phyloP scores from a whole-genome alignment of 1,140 invertebrate species.

The Ceratosolen fusciceps region DNA sequence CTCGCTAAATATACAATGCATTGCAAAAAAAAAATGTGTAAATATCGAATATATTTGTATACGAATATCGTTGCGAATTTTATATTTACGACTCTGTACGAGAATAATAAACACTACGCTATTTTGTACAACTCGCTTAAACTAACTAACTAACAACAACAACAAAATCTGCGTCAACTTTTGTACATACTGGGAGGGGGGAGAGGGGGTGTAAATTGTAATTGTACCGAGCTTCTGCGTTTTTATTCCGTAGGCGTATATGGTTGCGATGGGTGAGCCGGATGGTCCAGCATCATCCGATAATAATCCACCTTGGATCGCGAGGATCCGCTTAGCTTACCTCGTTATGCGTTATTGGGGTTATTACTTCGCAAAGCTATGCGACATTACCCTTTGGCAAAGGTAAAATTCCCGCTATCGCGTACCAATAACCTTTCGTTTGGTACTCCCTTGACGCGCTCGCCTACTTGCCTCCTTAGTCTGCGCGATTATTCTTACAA shows the following conservation, averaged over 20 bases:
- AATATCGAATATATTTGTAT: conserved; percentile 9
- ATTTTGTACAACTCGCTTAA: conserved; percentile 22
- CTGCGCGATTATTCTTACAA: too few species aligned
- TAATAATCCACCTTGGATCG: conserved; percentile 37
- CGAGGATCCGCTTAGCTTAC: neutral
- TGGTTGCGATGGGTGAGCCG: neutral
- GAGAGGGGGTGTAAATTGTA: too few species aligned
- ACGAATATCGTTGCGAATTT: conserved; percentile 14
- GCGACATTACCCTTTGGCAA: neutral
- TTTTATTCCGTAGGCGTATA: neutral
- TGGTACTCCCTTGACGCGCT: too few species aligned
- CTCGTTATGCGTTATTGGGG: conserved; percentile 4
- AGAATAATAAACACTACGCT: neutral
- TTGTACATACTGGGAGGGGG: conserved; percentile 20
- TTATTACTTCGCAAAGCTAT: neutral
- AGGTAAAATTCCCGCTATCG: neutral
- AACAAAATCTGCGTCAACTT: neutral
- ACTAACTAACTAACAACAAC: too few species aligned
- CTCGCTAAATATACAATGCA: neutral
- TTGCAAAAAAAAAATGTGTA: conserved; percentile 24
- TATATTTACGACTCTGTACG: conserved; percentile 12
- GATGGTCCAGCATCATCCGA: too few species aligned
- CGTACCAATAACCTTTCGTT: neutral
- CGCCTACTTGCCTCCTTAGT: too few species aligned
- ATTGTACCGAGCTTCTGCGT: neutral